These are phyloP conservation scores for Scolopax rusticola DNA, from an alignment of 2,797 vertebrate species.

Conservation along the genomic window DNA sequence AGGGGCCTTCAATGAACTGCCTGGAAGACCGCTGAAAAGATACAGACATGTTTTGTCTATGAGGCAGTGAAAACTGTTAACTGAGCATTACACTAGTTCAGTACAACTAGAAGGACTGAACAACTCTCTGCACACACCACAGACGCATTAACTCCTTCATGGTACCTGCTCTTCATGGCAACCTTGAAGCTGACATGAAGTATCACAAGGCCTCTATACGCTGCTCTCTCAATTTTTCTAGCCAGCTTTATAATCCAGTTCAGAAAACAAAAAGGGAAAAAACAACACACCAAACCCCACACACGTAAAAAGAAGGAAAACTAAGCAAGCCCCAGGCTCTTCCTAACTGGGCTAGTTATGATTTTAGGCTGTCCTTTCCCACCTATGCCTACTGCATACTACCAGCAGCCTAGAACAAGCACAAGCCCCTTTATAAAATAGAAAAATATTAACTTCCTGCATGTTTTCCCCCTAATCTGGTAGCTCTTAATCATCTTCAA, in stretches of 20 bases:
- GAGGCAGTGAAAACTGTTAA: not conserved
- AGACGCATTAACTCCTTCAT: not conserved
- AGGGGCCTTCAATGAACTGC: conserved; percentile 90
- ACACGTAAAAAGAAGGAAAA: not conserved
- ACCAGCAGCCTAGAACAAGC: not conserved
- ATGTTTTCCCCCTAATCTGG: not conserved
- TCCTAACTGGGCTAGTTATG: not conserved
- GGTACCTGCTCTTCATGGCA: not conserved
- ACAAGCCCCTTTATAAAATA: not conserved
- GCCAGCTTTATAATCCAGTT: not conserved
- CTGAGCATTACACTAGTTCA: too few relatives aligned
- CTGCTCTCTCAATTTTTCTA: not conserved
- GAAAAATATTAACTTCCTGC: not conserved
- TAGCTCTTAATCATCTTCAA: not conserved
- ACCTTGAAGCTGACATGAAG: not conserved
- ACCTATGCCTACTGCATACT: not conserved
- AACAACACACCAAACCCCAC: too few relatives aligned
- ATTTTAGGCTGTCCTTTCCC: not conserved
- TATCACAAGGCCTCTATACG: not conserved
- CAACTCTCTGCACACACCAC: not conserved
- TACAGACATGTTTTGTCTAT: not conserved
- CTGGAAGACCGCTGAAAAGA: conserved; percentile 89
- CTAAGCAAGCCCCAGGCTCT: not conserved
- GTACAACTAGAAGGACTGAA: not conserved
- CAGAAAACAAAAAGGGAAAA: not conserved